Conservation (phyloP, 2,888 invertebrate genomes). For the Tipula unca region DNA sequence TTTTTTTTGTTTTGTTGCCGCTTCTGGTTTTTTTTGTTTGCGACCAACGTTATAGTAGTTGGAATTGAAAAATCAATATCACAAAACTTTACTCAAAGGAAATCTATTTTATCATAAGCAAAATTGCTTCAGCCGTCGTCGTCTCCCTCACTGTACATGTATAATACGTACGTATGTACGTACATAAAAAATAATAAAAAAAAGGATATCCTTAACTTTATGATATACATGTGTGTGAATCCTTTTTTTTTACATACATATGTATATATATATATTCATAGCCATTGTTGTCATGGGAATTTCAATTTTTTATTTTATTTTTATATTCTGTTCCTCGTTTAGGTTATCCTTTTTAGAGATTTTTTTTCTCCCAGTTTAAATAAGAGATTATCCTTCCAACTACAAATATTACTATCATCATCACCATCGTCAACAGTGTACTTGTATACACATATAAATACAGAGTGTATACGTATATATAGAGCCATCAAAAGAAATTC, state of each 20-base stretch:
- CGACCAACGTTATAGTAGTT: neutral
- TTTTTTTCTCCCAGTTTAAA: neutral
- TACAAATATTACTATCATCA: neutral
- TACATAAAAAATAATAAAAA: neutral
- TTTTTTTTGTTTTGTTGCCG: neutral
- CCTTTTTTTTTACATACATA: neutral
- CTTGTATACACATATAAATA: too few species aligned
- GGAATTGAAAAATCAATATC: neutral
- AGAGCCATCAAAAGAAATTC: neutral
- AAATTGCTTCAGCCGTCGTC: neutral
- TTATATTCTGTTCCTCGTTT: slow-evolving; percentile 8
- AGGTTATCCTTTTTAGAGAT: neutral
- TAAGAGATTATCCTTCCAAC: slow-evolving; percentile 8
- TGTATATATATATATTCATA: neutral
- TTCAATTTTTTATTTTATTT: neutral
- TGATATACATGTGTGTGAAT: neutral
- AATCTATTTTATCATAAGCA: neutral
- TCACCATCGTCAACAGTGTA: neutral
- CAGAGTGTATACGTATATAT: neutral
- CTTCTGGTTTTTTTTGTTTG: too few species aligned
- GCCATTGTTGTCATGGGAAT: slow-evolving; percentile 14
- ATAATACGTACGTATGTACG: neutral
- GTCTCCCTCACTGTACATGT: neutral
- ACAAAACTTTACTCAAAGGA: neutral
- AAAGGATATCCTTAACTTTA: neutral